Base-by-base conservation (phyloP, 2,797 vertebrate species). In the Pangasius sanitwongsei region DNA sequence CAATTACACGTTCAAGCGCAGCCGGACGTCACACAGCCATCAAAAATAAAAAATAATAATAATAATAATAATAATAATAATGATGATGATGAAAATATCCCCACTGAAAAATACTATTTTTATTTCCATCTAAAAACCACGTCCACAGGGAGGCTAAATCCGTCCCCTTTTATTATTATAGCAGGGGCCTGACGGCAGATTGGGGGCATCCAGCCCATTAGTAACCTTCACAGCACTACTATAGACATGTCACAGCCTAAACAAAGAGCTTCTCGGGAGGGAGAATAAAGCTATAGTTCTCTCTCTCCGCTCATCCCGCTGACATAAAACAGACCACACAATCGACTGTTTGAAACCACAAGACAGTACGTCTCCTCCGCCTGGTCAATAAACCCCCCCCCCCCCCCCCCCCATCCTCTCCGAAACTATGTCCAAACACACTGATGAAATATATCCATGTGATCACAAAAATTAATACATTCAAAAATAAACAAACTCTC, bases 251-350 rank as follows among this genome's bases (percentile, higher is more conserved):
- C 84, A 72, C 53, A 83, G 77, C 84, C 84, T 86, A 86, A 65
- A 89, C 78, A 89, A 82, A 61, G 55, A 82, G 55, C 80, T 82
- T 41, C 57, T 82, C 57, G 65, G 44, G 72, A 63, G 28, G 6
- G 5, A 67, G 61, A 78, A 63, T 44, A 85, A 78, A 85, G 87
- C 74, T 67, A 1, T 25, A 41, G n/a, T 61, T 55, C 18, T 89
- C 85, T 44, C 34, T 86, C 23, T 78, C 70, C 3, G 31, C 55
- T 78, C 83, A 57, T 74, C 65, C 75, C 2, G 25, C 85, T 65
- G 85, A 89, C 67, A 87, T 48, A 70, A 65, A 87, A 75, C 81
- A 84, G 70, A 78, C 89, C 50, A 72, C 69, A 59, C 85, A 63
- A 63, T 41, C 44, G 69, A 84, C 85, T 48, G 72, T 80, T 53